Evolutionary conservation across 2,888 invertebrate species (phyloP), one percentile per base, ranked within the genome.

Genomic region (Heliconius aoede): DNA sequence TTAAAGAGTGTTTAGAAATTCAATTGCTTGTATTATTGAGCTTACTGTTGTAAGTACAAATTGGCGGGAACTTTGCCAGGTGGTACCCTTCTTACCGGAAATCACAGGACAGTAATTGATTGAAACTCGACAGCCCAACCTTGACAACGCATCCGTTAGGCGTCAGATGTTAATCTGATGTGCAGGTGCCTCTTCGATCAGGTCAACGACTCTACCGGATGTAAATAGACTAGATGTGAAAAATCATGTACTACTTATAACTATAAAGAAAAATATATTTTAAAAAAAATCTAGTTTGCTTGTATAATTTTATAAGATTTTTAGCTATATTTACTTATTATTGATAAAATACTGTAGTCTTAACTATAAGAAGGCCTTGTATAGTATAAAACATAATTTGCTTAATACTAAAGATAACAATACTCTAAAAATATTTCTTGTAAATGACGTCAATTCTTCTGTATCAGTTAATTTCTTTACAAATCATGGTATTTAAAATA

Each of bases 151-250:
- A 81, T 80, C 80, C 81, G 81, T 78, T 76, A 80, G 76, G 69
- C 84, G 83, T 82, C 84, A 83, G 85, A 84, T 84, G 84, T 83
- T 84, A 85, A 85, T 85, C 86, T 85, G 86, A 86, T 82, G 85
- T 87, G 89, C 93, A 92, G 91, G 92, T 92, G 91, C 86, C 86
- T 82, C 83, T 82, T 83, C 80, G 83, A 82, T 86, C 86, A 88
- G 86, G 81, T 79, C 84, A 88, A 89, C 76, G 80, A 74, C 74
- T 72, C 60, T 90, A 83, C 82, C 85, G 83, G 82, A 86, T 84
- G 82, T 84, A 76, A 72, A 76, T 69, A 69, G 69, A 55, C 55
- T 55, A 18, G 51, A 69, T 69, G 30, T 55, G 69, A 69, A 69
- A 69, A 69, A 51, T 51, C 51, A 55, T 55, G 8, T n/a, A n/a